These are phyloP conservation scores for Microplitis manilae DNA, from an alignment of 2,888 invertebrate genomes.

Conservation along the genomic window DNA sequence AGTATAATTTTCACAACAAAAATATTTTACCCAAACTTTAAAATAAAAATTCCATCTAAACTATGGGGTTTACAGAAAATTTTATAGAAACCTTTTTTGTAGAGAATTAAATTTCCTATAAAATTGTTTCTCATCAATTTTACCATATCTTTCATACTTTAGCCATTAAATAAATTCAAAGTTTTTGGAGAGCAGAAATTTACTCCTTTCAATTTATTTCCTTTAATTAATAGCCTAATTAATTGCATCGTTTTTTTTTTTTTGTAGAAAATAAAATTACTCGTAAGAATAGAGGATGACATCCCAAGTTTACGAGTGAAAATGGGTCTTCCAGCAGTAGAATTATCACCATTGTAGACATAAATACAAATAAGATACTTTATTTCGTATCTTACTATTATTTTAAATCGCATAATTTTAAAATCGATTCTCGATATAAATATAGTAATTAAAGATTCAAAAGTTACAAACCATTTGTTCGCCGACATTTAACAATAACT, in stretches of 20 bases:
- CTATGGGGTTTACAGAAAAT: too few relatives aligned
- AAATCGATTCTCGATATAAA: slow-evolving; percentile 41
- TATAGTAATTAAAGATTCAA: slow-evolving; percentile 44
- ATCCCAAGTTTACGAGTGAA: slow-evolving; percentile 83
- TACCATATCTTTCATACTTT: too few relatives aligned
- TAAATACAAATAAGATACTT: slow-evolving; percentile 17
- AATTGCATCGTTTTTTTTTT: slow-evolving; percentile 53
- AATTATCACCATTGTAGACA: slow-evolving; percentile 64
- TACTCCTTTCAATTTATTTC: too few relatives aligned
- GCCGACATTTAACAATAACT: slow-evolving; percentile 20
- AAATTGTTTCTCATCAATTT: too few relatives aligned
- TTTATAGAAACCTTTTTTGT: too few relatives aligned
- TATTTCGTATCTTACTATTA: neutral
- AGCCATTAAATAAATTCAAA: too few relatives aligned
- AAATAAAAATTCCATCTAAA: too few relatives aligned
- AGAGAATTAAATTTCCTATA: too few relatives aligned
- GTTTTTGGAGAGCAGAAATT: too few relatives aligned
- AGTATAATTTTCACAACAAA: too few relatives aligned
- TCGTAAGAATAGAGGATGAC: slow-evolving; percentile 90
- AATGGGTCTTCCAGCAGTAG: slow-evolving; percentile 75
- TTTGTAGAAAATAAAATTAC: slow-evolving; percentile 85
- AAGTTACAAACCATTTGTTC: slow-evolving; percentile 34
- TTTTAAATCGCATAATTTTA: neutral
- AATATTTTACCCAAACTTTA: too few relatives aligned
- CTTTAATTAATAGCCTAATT: neutral